Evolutionary conservation across 2,113 vertebrate genomes (phyloP).

Genomic region (Ascaphus truei): DNA sequence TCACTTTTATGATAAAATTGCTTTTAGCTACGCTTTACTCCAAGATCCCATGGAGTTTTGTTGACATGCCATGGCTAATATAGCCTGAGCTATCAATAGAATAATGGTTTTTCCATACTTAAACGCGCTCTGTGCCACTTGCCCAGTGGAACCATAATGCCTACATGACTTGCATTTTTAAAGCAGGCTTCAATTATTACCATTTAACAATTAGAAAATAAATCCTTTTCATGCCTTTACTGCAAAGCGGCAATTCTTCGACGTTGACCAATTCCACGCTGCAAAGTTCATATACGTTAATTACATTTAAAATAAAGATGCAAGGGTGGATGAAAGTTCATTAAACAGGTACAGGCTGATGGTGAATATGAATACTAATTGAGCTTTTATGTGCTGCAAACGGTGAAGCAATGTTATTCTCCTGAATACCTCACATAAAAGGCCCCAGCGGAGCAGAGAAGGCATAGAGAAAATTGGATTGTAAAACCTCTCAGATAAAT

Average conservation of each 20-base stretch:
- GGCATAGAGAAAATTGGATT: conserved; percentile 41
- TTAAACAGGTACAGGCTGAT: conserved; percentile 49
- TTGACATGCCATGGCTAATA: no score
- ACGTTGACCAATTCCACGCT: not conserved
- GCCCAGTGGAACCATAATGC: no score
- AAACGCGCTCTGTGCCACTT: no score
- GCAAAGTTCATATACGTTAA: conserved; percentile 54
- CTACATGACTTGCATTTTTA: no score
- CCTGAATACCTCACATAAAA: conserved; percentile 38
- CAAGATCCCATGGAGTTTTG: no score
- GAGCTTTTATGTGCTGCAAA: conserved; percentile 50
- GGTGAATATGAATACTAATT: conserved; percentile 55
- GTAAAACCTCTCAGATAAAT: conserved; percentile 48
- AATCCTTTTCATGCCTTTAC: not conserved
- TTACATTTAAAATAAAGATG: conserved; percentile 60
- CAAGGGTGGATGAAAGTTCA: conserved; percentile 61
- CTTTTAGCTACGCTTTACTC: no score
- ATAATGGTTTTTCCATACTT: no score
- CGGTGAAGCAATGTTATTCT: conserved; percentile 38
- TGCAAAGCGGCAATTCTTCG: not conserved
- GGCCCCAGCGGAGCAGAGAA: conserved; percentile 39
- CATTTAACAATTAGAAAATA: no score
- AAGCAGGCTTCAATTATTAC: no score
- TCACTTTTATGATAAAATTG: no score
- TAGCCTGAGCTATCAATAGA: no score